Percentiles rank a stretch among this genome's conserved stretches.
Conservation (phyloP, 2,888 invertebrate species). For the Cartodere bifasciata region DNA sequence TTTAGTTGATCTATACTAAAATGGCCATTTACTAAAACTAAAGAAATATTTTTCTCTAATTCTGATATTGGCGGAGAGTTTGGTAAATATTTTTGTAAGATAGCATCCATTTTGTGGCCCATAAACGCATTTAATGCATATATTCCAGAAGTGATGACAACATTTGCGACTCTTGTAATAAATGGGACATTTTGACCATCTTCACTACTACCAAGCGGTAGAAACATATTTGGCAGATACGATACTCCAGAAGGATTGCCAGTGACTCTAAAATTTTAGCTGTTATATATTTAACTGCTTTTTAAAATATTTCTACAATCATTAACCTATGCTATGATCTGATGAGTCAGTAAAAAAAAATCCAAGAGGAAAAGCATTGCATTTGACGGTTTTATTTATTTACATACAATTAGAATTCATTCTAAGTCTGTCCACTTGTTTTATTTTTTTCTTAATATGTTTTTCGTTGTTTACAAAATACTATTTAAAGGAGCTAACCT, state of each 20-base stretch:
- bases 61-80: constrained; percentile 20
- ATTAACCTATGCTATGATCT: no score
- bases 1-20: constrained; percentile 22
- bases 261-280: constrained; percentile 1
- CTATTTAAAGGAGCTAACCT: no score
- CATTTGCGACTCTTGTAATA: neutral
- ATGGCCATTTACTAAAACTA: constrained; percentile 24
- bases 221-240: neutral
- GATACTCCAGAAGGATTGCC: neutral
- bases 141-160: neutral
- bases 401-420: neutral
- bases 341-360: no score
- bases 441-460: neutral
- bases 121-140: neutral
- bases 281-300: neutral
- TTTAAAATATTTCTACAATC: neutral
- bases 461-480: neutral
- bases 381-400: neutral
- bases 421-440: neutral
- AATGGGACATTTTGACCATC: no score
- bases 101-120: no score
- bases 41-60: constrained; percentile 19
- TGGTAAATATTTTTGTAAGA: constrained; percentile 20
- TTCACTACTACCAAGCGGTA: neutral
- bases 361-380: no score